Conservation (phyloP, 2,888 invertebrate species). For the Hartigia nigra region DNA sequence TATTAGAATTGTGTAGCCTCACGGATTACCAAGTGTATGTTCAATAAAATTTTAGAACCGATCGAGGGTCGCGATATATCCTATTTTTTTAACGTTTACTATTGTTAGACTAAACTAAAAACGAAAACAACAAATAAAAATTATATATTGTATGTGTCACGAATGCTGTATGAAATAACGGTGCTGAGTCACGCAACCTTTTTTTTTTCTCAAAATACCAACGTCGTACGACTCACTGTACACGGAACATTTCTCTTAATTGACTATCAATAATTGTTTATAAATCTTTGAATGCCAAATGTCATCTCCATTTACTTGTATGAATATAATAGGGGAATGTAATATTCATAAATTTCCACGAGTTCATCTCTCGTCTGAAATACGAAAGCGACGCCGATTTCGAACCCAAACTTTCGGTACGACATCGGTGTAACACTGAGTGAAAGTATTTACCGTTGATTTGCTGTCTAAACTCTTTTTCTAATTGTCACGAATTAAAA, state of each 20-base stretch:
- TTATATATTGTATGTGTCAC: no score
- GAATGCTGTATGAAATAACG: no score
- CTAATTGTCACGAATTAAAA: neutral
- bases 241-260: neutral
- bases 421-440: neutral
- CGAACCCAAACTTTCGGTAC: neutral
- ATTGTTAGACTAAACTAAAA: no score
- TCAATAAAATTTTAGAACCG: neutral
- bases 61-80: neutral
- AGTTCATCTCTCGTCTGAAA: neutral
- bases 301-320: no score
- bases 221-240: no score
- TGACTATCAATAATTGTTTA: neutral
- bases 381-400: neutral
- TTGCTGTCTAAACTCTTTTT: neutral
- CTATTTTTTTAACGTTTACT: no score
- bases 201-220: no score
- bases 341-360: neutral
- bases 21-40: neutral
- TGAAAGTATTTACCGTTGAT: neutral
- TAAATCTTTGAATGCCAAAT: neutral
- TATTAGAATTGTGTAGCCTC: neutral
- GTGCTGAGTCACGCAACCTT: no score
- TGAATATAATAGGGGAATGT: neutral
- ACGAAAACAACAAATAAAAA: no score